A percentile compares a stretch with the other conserved stretches of the same genome.
Conservation (phyloP, 2,797 vertebrate genomes). For the Heliangelus exortis region DNA sequence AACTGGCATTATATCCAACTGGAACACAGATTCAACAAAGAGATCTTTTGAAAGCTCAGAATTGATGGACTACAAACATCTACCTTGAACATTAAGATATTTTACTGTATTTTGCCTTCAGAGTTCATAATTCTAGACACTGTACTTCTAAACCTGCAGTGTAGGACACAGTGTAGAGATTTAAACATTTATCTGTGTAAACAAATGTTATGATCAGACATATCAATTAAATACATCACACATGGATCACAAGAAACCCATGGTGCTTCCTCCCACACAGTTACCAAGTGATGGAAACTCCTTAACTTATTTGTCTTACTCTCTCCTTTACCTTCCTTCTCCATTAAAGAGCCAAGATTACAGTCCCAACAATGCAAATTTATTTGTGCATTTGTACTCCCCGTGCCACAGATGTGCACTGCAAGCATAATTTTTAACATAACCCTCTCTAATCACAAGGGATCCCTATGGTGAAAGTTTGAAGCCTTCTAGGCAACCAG, state of each 20-base stretch:
- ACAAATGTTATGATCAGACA: not conserved
- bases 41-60: not conserved
- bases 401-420: not conserved
- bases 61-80: not conserved
- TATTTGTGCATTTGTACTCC: not conserved
- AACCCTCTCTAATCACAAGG: not conserved
- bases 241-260: not conserved
- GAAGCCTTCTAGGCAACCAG: not conserved
- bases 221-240: not conserved
- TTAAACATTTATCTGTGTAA: not conserved
- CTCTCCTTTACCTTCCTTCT: not conserved
- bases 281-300: not conserved
- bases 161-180: not conserved
- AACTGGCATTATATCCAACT: not conserved
- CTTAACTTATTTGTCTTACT: not conserved
- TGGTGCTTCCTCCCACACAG: not conserved
- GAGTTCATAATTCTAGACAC: not conserved
- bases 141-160: not conserved
- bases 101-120: not conserved
- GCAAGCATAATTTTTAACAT: not conserved
- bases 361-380: not conserved
- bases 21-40: not conserved
- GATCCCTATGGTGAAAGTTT: not conserved
- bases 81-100: fast-evolving
- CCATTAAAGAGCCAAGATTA: not conserved